phyloP scores from a whole-genome alignment of 2,113 vertebrate species.

The Callipepla californica region DNA sequence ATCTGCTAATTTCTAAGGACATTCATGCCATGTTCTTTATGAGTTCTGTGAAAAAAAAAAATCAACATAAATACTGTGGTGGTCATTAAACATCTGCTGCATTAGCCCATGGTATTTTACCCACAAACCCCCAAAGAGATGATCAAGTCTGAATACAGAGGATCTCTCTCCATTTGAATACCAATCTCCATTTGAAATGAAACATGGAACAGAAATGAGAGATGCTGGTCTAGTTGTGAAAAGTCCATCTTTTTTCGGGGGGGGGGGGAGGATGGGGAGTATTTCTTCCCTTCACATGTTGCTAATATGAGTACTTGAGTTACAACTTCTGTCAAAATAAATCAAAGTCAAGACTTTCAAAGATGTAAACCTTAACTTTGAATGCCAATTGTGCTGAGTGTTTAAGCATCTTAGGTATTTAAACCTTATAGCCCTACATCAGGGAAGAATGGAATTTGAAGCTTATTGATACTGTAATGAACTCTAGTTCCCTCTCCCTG shows the following conservation, averaged over 20 bases:
- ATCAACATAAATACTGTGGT: neutral
- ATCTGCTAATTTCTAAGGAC: neutral
- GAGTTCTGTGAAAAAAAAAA: neutral
- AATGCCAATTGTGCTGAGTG: neutral
- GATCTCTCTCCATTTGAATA: neutral
- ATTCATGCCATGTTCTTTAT: neutral
- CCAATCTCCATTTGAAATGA: neutral
- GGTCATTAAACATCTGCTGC: constrained; percentile 29
- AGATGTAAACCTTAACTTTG: neutral
- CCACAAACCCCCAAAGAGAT: neutral
- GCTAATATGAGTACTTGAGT: neutral
- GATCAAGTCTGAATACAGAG: neutral
- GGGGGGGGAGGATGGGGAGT: neutral
- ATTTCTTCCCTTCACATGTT: neutral
- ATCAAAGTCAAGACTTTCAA: neutral
- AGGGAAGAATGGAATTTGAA: neutral
- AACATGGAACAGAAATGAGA: neutral
- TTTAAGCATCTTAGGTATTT: neutral
- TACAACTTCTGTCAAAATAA: neutral
- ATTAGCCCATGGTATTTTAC: neutral
- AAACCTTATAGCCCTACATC: neutral
- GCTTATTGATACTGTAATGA: neutral
- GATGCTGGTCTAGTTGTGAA: neutral
- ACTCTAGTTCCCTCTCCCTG: neutral
- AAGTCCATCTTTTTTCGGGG: neutral